Conservation (phyloP, 2,797 vertebrate genomes). For the Tachyglossus aculeatus region DNA sequence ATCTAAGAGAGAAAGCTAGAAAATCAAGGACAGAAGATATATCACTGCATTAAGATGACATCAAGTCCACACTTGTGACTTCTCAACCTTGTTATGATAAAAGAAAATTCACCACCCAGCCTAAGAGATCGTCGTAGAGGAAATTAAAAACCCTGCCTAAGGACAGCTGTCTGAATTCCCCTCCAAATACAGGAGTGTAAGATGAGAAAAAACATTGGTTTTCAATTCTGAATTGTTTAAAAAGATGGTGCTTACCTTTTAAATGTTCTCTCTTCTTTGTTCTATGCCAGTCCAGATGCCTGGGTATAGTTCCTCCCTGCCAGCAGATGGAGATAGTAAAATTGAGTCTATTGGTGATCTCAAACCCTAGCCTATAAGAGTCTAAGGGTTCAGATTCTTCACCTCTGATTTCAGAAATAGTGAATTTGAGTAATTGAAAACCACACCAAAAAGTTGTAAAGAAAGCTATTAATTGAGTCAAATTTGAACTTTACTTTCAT, state of each 20-base stretch:
- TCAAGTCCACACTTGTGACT: too few relatives aligned
- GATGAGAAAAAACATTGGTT: background rate
- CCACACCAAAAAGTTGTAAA: conserved; percentile 30
- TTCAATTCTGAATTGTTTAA: background rate
- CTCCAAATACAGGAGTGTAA: background rate
- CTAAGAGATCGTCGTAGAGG: too few relatives aligned
- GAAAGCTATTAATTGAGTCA: conserved; percentile 38
- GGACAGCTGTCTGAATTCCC: too few relatives aligned
- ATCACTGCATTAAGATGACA: too few relatives aligned
- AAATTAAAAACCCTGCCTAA: too few relatives aligned
- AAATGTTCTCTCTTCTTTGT: conserved; percentile 68
- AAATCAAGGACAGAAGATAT: too few relatives aligned
- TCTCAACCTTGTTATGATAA: too few relatives aligned
- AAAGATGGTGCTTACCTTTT: conserved; percentile 53
- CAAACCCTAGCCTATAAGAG: conserved; percentile 50
- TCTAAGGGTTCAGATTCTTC: conserved; percentile 59
- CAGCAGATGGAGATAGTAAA: conserved; percentile 69
- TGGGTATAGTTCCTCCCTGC: conserved; percentile 65
- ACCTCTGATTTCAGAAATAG: conserved; percentile 45
- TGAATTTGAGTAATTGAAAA: conserved; percentile 28
- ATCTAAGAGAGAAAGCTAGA: too few relatives aligned
- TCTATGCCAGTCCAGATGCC: conserved; percentile 67
- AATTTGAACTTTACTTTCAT: conserved; percentile 38
- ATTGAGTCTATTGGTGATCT: conserved; percentile 63
- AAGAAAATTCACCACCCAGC: too few relatives aligned